Evolutionary conservation across 2,797 vertebrate genomes (phyloP).

Genomic region (Cyprinodon diabolis): DNA sequence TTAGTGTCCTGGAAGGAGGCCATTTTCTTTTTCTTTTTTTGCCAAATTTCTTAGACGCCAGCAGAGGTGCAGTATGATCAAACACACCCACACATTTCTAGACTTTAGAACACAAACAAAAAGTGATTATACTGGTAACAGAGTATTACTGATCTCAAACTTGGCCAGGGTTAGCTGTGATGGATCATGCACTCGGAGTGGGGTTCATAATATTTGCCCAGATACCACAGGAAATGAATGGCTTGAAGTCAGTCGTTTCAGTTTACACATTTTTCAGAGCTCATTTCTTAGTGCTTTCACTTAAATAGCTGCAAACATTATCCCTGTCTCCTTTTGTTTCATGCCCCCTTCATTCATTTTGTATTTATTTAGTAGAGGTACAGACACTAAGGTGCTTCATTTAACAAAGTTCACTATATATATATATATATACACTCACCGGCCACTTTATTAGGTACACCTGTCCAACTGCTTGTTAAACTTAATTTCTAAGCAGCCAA

Average conservation of each 20-base stretch:
- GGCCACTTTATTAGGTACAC: no score
- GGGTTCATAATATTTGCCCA: slow-evolving; percentile 79
- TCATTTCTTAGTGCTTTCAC: slow-evolving; percentile 55
- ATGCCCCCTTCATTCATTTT: slow-evolving; percentile 46
- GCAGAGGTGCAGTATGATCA: slow-evolving; percentile 17
- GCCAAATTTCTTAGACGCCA: slow-evolving; percentile 6
- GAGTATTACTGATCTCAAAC: slow-evolving; percentile 65
- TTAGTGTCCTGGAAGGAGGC: slow-evolving; percentile 36
- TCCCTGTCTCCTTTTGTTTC: slow-evolving; percentile 55
- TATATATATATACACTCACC: no score
- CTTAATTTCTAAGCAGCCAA: no score
- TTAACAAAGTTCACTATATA: background rate
- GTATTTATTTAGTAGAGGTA: slow-evolving; percentile 17
- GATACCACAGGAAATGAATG: slow-evolving; percentile 76
- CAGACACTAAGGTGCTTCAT: slow-evolving; percentile 18
- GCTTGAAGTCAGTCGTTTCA: slow-evolving; percentile 63
- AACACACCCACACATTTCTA: slow-evolving; percentile 19
- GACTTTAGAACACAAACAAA: slow-evolving; percentile 38
- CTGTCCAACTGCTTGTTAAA: no score
- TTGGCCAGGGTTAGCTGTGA: slow-evolving; percentile 68
- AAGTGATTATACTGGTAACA: slow-evolving; percentile 64
- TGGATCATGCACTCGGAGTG: slow-evolving; percentile 71
- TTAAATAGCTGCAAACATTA: slow-evolving; percentile 52
- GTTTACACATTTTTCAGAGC: slow-evolving; percentile 71
- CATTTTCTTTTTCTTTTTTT: slow-evolving; percentile 17